Evolutionary conservation across 2,113 vertebrate species (phyloP).

Genomic region (Thalassarche chlororhynchos): DNA sequence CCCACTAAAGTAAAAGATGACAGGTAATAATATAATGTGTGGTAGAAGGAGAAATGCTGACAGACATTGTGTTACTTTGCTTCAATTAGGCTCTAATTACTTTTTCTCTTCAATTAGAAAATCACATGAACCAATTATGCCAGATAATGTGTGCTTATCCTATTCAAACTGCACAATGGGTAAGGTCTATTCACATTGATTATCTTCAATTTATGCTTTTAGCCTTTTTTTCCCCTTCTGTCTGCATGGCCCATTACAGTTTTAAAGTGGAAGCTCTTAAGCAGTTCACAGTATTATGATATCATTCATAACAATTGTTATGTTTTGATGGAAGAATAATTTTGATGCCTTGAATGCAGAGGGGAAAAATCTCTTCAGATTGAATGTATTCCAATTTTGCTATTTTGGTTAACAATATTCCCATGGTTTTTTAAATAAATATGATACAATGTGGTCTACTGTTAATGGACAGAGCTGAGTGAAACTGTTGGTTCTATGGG

Average conservation of each 20-base stretch:
- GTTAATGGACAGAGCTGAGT: neutral
- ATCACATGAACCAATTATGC: slow-evolving; percentile 75
- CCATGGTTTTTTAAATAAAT: slow-evolving; percentile 34
- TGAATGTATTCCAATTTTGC: slow-evolving; percentile 27
- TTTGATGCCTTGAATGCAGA: slow-evolving; percentile 59
- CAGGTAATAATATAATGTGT: slow-evolving; percentile 71
- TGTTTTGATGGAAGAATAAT: slow-evolving; percentile 72
- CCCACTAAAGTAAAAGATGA: slow-evolving; percentile 49
- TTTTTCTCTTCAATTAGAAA: slow-evolving; percentile 77
- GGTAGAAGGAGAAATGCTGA: slow-evolving; percentile 67
- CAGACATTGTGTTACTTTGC: slow-evolving; percentile 71
- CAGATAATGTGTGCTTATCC: slow-evolving; percentile 76
- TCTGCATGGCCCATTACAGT: slow-evolving; percentile 67
- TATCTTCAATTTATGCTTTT: slow-evolving; percentile 76
- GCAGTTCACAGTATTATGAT: slow-evolving; percentile 73
- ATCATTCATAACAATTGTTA: slow-evolving; percentile 73
- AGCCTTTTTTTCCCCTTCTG: slow-evolving; percentile 57
- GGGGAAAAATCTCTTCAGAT: neutral
- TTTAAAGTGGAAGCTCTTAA: slow-evolving; percentile 74
- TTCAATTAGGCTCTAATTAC: slow-evolving; percentile 77
- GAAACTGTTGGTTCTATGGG: neutral
- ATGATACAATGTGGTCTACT: neutral
- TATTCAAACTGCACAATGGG: slow-evolving; percentile 72
- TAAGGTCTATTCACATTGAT: slow-evolving; percentile 76
- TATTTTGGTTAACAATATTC: slow-evolving; percentile 47